phyloP scores from a whole-genome alignment of 2,888 invertebrate genomes.

The Drosophila dives region DNA sequence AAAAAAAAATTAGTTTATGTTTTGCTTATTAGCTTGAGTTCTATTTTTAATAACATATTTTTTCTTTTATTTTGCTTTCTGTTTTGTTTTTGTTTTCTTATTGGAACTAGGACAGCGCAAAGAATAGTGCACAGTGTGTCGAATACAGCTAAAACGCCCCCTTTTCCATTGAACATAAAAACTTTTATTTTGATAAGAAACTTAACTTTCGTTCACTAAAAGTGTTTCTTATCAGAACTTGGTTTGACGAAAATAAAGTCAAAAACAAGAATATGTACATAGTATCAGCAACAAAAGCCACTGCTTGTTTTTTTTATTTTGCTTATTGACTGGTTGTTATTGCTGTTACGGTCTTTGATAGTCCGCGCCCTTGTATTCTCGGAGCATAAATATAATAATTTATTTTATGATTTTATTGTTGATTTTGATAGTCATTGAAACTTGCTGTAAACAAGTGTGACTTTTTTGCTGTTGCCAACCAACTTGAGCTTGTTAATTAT shows the following conservation, averaged over 20 bases:
- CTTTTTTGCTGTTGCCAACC: slow-evolving; percentile 42
- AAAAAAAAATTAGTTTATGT: slow-evolving; percentile 28
- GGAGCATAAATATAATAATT: slow-evolving; percentile 42
- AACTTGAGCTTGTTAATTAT: slow-evolving; percentile 56
- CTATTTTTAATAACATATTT: slow-evolving; percentile 69
- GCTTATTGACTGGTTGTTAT: slow-evolving; percentile 30
- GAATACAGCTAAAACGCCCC: slow-evolving; percentile 8
- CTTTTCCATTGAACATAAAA: neutral
- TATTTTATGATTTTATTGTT: slow-evolving; percentile 51
- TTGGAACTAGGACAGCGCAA: slow-evolving; percentile 48
- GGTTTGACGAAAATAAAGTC: slow-evolving; percentile 25
- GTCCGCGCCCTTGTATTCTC: slow-evolving; percentile 14
- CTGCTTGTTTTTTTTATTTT: slow-evolving; percentile 27
- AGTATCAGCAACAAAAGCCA: slow-evolving; percentile 21
- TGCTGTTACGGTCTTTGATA: slow-evolving; percentile 22
- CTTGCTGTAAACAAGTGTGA: slow-evolving; percentile 39
- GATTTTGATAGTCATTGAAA: slow-evolving; percentile 29
- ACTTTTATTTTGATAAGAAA: neutral
- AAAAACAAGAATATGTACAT: slow-evolving; percentile 18
- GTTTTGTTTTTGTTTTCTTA: slow-evolving; percentile 55
- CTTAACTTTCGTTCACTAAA: neutral
- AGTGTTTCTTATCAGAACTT: slow-evolving; percentile 56
- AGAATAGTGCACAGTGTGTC: slow-evolving; percentile 57
- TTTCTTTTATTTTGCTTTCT: slow-evolving; percentile 19
- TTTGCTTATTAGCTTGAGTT: slow-evolving; percentile 44